phyloP scores from a whole-genome alignment of 2,113 vertebrate genomes.

The Alces alces region DNA sequence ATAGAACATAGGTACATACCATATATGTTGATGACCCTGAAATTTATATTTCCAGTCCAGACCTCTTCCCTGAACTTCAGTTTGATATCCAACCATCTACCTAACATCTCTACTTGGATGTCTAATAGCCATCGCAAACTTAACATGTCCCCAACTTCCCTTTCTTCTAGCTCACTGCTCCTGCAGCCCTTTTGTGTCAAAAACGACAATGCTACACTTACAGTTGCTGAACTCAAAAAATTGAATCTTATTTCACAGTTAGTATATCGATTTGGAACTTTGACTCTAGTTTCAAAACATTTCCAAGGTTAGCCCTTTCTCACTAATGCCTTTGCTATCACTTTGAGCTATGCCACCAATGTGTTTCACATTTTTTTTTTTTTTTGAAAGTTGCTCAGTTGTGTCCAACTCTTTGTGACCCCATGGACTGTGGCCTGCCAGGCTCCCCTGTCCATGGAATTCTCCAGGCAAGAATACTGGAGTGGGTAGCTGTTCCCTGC shows the following conservation, averaged over 20 bases:
- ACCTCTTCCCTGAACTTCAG: not conserved
- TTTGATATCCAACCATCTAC: not conserved
- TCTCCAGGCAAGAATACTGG: too few relatives aligned
- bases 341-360: not conserved
- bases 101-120: not conserved
- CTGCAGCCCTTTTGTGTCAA: not conserved
- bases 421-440: too few relatives aligned
- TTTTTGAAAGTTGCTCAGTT: too few relatives aligned
- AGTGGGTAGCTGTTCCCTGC: too few relatives aligned
- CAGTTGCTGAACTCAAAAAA: not conserved
- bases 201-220: not conserved
- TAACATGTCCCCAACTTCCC: not conserved
- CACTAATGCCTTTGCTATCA: not conserved
- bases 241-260: not conserved
- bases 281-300: not conserved
- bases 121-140: not conserved
- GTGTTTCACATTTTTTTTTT: not conserved
- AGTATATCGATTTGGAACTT: not conserved
- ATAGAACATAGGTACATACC: not conserved
- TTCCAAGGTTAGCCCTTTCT: slow-evolving; percentile 1
- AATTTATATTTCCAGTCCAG: not conserved
- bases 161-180: not conserved
- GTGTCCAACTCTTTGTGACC: too few relatives aligned
- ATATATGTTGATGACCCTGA: not conserved
- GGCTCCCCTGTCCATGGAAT: too few relatives aligned